Conservation (phyloP, 2,797 vertebrate genomes). For the Myotis myotis region DNA sequence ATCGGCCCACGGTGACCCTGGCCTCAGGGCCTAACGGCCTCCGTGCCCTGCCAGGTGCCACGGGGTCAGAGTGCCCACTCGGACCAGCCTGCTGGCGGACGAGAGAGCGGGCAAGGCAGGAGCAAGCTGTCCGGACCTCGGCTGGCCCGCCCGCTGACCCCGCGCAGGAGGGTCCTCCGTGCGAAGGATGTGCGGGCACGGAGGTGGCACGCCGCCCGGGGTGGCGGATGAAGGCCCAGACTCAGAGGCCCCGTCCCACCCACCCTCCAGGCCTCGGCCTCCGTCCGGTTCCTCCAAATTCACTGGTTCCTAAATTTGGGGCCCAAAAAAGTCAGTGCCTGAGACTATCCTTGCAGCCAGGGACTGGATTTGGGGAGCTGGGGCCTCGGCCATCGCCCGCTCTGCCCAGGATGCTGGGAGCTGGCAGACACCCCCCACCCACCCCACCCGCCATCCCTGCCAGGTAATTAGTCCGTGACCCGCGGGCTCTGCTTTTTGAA, state of each 20-base stretch:
- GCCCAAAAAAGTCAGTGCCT: fast-evolving
- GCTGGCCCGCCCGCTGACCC: not conserved
- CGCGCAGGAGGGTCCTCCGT: fast-evolving
- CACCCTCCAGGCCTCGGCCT: fast-evolving
- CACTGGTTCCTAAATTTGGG: fast-evolving
- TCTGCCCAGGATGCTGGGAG: not conserved
- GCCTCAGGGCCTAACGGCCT: not conserved
- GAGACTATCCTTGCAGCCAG: not conserved
- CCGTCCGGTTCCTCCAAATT: not conserved
- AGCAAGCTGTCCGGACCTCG: not conserved
- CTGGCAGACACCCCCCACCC: fast-evolving
- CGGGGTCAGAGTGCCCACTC: fast-evolving
- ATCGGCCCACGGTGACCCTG: not conserved
- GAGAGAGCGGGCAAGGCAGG: not conserved
- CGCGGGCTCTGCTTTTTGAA: conserved; percentile 59
- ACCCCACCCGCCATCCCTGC: not conserved
- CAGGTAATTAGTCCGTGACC: conserved; percentile 37
- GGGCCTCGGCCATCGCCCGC: fast-evolving
- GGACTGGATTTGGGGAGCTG: not conserved
- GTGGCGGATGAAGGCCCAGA: fast-evolving
- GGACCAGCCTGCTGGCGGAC: fast-evolving
- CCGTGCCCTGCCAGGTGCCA: fast-evolving
- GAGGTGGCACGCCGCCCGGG: fast-evolving
- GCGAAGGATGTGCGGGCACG: fast-evolving
- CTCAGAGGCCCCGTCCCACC: fast-evolving